These are phyloP conservation scores for Drosophila nr. perissopoda DNA, from an alignment of 2,888 invertebrate species.

Conservation along the genomic window DNA sequence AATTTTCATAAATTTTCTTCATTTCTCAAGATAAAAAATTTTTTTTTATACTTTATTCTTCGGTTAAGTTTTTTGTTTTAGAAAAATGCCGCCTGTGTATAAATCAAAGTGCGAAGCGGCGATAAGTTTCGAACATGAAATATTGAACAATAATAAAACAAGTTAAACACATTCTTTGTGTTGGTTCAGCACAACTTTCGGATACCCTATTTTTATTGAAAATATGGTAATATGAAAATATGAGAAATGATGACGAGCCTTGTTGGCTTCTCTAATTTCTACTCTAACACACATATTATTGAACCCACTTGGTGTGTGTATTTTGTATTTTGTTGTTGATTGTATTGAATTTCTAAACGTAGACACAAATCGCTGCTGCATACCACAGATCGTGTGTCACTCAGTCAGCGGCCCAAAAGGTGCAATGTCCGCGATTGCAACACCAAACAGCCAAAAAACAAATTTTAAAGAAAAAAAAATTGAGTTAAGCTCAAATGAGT, in stretches of 20 bases:
- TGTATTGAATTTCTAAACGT: constrained; percentile 77
- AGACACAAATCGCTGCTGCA: constrained; percentile 78
- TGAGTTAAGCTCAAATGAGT: constrained; percentile 11
- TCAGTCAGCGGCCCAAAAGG: constrained; percentile 56
- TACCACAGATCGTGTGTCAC: constrained; percentile 78
- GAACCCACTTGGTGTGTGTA: constrained; percentile 47
- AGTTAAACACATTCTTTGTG: background rate
- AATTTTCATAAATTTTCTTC: constrained; percentile 78
- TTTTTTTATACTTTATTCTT: constrained; percentile 25
- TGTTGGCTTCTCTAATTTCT: constrained; percentile 50
- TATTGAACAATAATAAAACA: constrained; percentile 31
- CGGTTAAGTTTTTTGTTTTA: constrained; percentile 26
- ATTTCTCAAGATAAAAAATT: constrained; percentile 56
- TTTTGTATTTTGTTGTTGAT: constrained; percentile 16
- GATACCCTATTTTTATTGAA: background rate
- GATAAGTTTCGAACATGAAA: constrained; percentile 59
- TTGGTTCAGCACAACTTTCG: background rate
- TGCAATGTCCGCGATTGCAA: constrained; percentile 80
- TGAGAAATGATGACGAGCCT: constrained; percentile 52
- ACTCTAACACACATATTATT: constrained; percentile 41
- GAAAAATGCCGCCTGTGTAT: constrained; percentile 70
- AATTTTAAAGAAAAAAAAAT: constrained; percentile 8
- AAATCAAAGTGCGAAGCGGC: constrained; percentile 67
- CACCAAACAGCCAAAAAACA: constrained; percentile 43
- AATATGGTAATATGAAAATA: constrained; percentile 1